Base-by-base conservation (phyloP, 2,888 invertebrate genomes). In the Drosophila tripunctata region DNA sequence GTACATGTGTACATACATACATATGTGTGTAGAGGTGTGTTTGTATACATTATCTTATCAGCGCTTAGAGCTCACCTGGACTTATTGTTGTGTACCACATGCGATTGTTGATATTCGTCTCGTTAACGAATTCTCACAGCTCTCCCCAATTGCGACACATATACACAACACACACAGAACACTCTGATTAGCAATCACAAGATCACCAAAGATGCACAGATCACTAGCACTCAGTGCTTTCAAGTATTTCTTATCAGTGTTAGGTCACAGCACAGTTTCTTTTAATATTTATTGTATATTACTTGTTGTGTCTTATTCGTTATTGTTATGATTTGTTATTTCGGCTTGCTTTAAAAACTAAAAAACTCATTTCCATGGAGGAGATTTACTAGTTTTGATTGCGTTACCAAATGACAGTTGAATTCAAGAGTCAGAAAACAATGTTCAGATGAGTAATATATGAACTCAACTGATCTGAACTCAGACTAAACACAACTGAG, bases 21-120 rank as follows among this genome's bases (percentile, higher is more conserved):
- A 3, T 12, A 7, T 15, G 6, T 35, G 21, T 51, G 21, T 41
- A 8, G 12, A n/a, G 6, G 15, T 17, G 8, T 35, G 3, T 60
- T 7, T 12, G 19, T 14, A 47, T 41, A 33, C 15, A 47, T 47
- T 83, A 79, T 80, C 84, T 79, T 68, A 79, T 83, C 78, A 40
- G 43, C 19, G 19, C 10, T 31, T 45, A 45, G 27, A 45, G 43
- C 72, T 67, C 27, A 75, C 76, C 72, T 75, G 64, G 41, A 17
- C 31, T 21, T 38, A 41, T 19, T 40, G 38, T 27, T 8, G 51
- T 60, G 67, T 21, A 31, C 62, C 75, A 55, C 58, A 74, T 71
- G 63, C 62, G 67, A 54, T 62, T 58, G 36, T 31, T 55, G 43
- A 56, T 38, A 47, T 31, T 41, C 10, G 38, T 19, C 6, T 24